phyloP scores from a whole-genome alignment of 2,113 vertebrate species.

The Lichenostomus cassidix region DNA sequence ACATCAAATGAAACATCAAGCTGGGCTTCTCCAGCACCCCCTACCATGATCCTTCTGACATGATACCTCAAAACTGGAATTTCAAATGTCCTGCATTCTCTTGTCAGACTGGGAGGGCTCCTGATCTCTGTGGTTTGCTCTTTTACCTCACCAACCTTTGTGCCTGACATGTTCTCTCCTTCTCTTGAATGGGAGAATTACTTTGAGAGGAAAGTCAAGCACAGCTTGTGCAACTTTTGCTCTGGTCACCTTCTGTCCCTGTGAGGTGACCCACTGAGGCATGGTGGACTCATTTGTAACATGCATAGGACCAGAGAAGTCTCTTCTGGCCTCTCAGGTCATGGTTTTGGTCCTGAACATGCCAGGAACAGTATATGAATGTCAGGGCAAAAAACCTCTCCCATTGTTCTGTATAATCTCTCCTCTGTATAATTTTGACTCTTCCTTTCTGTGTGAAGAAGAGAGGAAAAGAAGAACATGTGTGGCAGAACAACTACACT shows the following conservation, averaged over 20 bases:
- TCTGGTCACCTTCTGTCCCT: background rate
- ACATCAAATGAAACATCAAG: background rate
- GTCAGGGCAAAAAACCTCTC: background rate
- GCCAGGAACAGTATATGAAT: background rate
- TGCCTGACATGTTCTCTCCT: background rate
- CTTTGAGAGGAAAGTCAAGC: background rate
- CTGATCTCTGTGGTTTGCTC: background rate
- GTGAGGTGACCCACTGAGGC: background rate
- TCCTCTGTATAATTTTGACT: background rate
- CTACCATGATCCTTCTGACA: background rate
- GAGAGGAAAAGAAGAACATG: background rate
- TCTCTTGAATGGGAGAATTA: background rate
- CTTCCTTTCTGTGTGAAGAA: background rate
- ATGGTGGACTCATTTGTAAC: background rate
- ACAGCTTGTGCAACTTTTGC: accelerated
- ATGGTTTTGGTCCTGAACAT: background rate
- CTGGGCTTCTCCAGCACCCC: background rate
- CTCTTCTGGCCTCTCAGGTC: background rate
- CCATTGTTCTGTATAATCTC: background rate
- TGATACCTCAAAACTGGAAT: background rate
- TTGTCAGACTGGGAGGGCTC: background rate
- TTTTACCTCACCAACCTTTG: background rate
- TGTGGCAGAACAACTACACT: background rate
- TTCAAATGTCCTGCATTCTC: background rate
- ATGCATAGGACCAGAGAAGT: background rate